These are phyloP conservation scores for Agriopis aurantiaria DNA, from an alignment of 2,888 invertebrate genomes.

Conservation along the genomic window DNA sequence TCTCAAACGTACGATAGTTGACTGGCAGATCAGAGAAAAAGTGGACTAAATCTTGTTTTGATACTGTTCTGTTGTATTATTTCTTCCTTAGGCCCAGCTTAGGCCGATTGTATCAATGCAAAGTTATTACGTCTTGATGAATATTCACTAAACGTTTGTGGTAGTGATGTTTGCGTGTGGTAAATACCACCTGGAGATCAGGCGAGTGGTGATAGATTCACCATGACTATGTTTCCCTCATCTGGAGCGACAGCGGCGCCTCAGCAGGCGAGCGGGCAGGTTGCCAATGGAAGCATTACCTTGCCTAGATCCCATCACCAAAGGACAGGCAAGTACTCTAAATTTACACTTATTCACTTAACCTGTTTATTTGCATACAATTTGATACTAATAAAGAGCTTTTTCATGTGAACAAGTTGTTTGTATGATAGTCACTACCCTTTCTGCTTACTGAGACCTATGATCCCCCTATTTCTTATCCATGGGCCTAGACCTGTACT, in stretches of 20 bases:
- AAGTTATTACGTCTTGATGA: conserved; percentile 24
- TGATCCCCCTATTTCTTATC: neutral
- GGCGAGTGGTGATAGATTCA: conserved; percentile 67
- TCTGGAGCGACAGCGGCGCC: conserved; percentile 81
- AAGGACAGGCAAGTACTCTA: conserved; percentile 70
- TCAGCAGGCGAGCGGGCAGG: conserved; percentile 77
- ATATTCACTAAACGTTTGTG: conserved; percentile 44
- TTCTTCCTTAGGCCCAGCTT: conserved; percentile 7
- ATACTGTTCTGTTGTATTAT: conserved; percentile 15
- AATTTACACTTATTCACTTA: neutral
- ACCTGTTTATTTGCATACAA: neutral
- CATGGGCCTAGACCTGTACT: neutral
- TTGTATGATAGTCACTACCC: neutral
- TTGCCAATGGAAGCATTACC: conserved; percentile 81
- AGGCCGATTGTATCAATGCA: conserved; percentile 7
- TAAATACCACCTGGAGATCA: conserved; percentile 77
- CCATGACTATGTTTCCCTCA: conserved; percentile 79
- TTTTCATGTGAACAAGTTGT: neutral
- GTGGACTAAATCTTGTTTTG: conserved; percentile 46
- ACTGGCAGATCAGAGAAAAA: conserved; percentile 64
- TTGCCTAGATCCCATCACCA: conserved; percentile 82
- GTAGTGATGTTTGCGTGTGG: conserved; percentile 80
- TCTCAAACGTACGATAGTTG: conserved; percentile 67
- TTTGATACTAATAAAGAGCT: neutral
- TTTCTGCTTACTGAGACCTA: neutral